Evolutionary conservation across 2,113 vertebrate genomes (phyloP).

Genomic region (Physeter macrocephalus): DNA sequence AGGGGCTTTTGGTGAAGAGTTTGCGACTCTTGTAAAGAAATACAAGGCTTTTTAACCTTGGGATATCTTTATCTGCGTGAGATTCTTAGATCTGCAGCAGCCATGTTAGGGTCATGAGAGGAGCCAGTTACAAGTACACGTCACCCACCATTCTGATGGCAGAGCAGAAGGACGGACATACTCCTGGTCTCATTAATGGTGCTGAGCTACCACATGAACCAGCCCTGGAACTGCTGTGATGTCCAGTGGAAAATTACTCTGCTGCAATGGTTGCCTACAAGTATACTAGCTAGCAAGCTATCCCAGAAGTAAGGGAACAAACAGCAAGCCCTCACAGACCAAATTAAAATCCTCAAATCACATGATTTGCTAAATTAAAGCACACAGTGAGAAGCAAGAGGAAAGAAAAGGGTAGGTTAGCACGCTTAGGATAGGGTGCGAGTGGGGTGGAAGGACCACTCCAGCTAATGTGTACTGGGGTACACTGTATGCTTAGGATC

Average conservation of each 20-base stretch:
- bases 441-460: not conserved
- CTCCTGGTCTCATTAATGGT: not conserved
- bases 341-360: not conserved
- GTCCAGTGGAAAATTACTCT: not conserved
- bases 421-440: not conserved
- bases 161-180: not conserved
- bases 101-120: not conserved
- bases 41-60: not conserved
- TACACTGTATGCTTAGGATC: rapidly evolving
- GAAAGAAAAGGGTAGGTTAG: not conserved
- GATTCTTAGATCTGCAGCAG: not conserved
- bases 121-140: not conserved
- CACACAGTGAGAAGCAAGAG: not conserved
- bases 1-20: not conserved
- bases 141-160: not conserved
- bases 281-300: not conserved
- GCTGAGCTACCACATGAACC: not conserved
- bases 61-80: not conserved
- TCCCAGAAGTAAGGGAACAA: not conserved
- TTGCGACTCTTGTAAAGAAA: not conserved
- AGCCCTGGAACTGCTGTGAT: not conserved
- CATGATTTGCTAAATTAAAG: not conserved
- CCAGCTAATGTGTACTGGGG: not conserved
- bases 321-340: not conserved
- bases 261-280: not conserved